phyloP scores from a whole-genome alignment of 2,888 invertebrate species.

The Monoplex corrugatus region DNA sequence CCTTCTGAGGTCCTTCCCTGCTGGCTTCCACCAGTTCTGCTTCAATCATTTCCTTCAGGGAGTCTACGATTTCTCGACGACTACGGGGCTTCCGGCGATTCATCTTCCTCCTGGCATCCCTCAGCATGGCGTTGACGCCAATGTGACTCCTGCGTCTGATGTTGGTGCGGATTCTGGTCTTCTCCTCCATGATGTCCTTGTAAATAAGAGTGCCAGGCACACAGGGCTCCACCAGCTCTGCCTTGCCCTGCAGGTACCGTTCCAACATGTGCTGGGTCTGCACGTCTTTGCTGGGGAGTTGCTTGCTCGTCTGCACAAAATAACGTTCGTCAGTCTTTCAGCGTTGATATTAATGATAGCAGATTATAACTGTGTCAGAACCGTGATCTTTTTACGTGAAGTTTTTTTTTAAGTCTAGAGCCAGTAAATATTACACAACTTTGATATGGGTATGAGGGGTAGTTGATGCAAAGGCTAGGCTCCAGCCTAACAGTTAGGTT shows the following conservation, averaged over 20 bases:
- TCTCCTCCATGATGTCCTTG: slow-evolving; percentile 76
- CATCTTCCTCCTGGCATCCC: slow-evolving; percentile 53
- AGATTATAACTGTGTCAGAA: no score
- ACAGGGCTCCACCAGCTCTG: slow-evolving; percentile 64
- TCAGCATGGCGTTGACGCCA: slow-evolving; percentile 44
- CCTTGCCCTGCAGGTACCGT: slow-evolving; percentile 70
- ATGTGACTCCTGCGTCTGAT: slow-evolving; percentile 51
- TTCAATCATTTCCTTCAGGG: slow-evolving; percentile 71
- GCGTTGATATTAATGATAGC: no score
- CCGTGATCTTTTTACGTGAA: no score
- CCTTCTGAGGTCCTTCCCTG: slow-evolving; percentile 8
- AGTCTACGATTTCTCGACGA: slow-evolving; percentile 70
- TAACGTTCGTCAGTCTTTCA: no score
- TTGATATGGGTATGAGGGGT: no score
- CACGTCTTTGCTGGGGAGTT: slow-evolving; percentile 26
- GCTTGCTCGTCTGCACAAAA: slow-evolving; percentile 42
- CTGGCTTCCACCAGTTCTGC: slow-evolving; percentile 63
- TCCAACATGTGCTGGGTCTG: slow-evolving; percentile 70
- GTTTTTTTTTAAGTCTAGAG: no score
- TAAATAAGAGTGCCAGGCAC: slow-evolving; percentile 74
- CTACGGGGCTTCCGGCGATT: slow-evolving; percentile 67
- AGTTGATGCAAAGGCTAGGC: no score
- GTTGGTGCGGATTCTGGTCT: slow-evolving; percentile 68
- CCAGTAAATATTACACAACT: no score
- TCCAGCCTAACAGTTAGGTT: no score